These are phyloP conservation scores for Octodonta nipae DNA, from an alignment of 2,888 invertebrate species.

Conservation along the genomic window DNA sequence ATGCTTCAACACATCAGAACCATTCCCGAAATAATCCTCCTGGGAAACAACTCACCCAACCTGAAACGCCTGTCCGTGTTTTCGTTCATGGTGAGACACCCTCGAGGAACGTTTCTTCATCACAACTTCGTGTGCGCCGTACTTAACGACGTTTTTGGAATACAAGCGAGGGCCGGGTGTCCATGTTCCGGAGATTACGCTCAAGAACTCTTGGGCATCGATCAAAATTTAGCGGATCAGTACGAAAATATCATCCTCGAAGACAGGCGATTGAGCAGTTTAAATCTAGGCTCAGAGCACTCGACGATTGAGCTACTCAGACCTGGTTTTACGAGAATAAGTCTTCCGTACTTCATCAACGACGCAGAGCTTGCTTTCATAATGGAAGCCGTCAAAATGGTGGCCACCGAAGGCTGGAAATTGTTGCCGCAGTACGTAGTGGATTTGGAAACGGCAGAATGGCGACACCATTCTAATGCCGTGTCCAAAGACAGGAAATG, in stretches of 20 bases:
- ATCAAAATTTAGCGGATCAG: constrained; percentile 57
- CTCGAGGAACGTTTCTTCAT: constrained; percentile 69
- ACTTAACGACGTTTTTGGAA: constrained; percentile 82
- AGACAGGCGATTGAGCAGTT: constrained; percentile 40
- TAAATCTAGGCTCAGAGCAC: constrained; percentile 34
- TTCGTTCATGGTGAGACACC: constrained; percentile 73
- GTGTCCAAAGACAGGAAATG: constrained; percentile 71
- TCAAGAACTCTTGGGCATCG: constrained; percentile 72
- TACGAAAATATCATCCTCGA: constrained; percentile 59
- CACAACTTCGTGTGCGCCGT: constrained; percentile 79
- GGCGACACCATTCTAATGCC: constrained; percentile 71
- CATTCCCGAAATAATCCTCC: constrained; percentile 63
- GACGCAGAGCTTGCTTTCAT: constrained; percentile 69
- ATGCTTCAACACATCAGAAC: constrained; percentile 65
- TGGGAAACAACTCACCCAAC: constrained; percentile 56
- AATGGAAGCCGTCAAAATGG: constrained; percentile 71
- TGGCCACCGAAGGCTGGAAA: constrained; percentile 80
- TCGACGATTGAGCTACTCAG: constrained; percentile 56
- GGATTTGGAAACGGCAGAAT: constrained; percentile 80
- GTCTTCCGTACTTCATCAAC: constrained; percentile 72
- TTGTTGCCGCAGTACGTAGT: constrained; percentile 74
- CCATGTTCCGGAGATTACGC: constrained; percentile 76
- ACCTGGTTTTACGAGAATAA: constrained; percentile 76
- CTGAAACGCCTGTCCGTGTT: constrained; percentile 66
- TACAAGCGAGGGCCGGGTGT: constrained; percentile 69